Conservation (phyloP, 2,797 vertebrate genomes). For the Poecilia picta region DNA sequence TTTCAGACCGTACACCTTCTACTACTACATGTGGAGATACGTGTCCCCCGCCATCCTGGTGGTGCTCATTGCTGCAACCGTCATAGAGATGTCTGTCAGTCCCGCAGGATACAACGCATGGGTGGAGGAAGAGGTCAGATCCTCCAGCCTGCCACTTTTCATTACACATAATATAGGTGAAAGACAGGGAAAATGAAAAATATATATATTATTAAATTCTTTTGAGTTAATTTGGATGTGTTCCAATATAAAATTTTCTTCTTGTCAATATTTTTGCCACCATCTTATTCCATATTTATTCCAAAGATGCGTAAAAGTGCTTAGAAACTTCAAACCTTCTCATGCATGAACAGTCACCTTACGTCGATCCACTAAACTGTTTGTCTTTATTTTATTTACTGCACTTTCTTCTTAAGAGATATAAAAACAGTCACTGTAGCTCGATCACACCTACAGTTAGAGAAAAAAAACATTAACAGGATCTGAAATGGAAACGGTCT, state of each 20-base stretch:
- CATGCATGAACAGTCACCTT: not conserved
- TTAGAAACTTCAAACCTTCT: not conserved
- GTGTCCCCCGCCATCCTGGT: constrained; percentile 81
- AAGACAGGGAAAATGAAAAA: not conserved
- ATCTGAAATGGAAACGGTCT: not conserved
- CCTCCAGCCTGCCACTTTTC: not conserved
- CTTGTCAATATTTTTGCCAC: not conserved
- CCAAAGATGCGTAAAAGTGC: not conserved
- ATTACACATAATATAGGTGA: not conserved
- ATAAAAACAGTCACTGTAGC: not conserved
- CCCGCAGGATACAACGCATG: constrained; percentile 95
- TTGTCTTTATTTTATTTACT: not conserved
- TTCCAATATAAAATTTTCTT: not conserved
- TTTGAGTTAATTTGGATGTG: not conserved
- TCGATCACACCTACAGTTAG: not conserved
- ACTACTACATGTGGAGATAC: constrained; percentile 97
- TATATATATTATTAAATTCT: not conserved
- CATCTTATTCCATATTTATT: not conserved
- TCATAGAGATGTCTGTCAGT: constrained; percentile 92
- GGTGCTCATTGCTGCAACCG: constrained; percentile 85
- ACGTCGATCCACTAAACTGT: not conserved
- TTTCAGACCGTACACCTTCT: constrained; percentile 90
- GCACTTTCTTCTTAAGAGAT: not conserved
- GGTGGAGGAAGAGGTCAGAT: constrained; percentile 90
- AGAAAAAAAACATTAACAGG: not conserved